These are phyloP conservation scores for Adela reaumurella DNA, from an alignment of 2,888 invertebrate genomes.

Conservation along the genomic window DNA sequence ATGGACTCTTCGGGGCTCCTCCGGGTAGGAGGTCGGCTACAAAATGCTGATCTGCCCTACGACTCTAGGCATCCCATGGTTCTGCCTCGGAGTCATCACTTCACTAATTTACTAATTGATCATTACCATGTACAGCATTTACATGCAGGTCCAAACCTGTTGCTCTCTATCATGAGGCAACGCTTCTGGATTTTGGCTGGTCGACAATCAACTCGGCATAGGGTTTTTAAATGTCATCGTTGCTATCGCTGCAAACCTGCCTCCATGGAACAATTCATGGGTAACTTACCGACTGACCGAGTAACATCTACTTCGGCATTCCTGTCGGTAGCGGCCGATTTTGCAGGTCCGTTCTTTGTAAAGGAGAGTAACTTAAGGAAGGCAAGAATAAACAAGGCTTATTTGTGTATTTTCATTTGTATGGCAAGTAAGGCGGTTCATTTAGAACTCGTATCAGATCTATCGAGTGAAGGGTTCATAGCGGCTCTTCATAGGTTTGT, in stretches of 20 bases:
- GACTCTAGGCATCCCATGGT: conserved; percentile 1
- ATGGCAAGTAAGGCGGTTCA: too few relatives aligned
- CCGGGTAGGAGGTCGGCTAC: too few relatives aligned
- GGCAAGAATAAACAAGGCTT: conserved; percentile 8
- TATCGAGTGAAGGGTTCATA: too few relatives aligned
- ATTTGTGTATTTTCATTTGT: conserved; percentile 10
- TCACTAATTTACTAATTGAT: too few relatives aligned
- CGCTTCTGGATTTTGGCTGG: neutral
- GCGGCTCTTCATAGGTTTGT: too few relatives aligned
- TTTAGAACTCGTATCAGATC: too few relatives aligned
- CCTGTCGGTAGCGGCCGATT: conserved; percentile 8
- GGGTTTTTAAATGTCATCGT: neutral
- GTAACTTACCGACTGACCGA: conserved; percentile 6
- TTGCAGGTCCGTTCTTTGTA: too few relatives aligned
- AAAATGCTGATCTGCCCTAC: neutral
- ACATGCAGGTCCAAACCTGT: too few relatives aligned
- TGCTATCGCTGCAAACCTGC: neutral
- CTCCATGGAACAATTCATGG: neutral
- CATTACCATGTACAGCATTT: neutral
- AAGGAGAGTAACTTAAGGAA: too few relatives aligned
- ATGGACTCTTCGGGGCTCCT: too few relatives aligned
- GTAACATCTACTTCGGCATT: conserved; percentile 7
- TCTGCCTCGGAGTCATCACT: neutral
- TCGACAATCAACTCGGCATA: neutral
- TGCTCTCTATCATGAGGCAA: too few relatives aligned